Conservation (phyloP, 37 sponge, comb jelly and placozoan species). For the Petrosia ficiformis region DNA sequence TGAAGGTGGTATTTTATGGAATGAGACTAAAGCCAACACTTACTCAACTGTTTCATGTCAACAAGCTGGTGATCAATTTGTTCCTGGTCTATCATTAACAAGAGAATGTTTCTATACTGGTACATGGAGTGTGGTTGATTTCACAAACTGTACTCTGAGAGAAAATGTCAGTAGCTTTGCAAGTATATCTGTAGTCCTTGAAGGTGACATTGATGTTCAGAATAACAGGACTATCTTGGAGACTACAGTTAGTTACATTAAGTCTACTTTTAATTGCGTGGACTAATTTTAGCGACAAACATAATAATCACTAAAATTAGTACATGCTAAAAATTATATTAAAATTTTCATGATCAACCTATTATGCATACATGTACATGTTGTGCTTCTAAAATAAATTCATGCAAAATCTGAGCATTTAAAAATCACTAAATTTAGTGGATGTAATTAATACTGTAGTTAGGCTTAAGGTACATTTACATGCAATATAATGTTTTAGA, state of each 20-base stretch:
- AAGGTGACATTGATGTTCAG: too few relatives aligned
- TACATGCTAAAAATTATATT: neutral
- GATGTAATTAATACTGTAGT: too few relatives aligned
- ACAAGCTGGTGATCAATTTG: neutral
- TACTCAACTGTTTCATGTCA: neutral
- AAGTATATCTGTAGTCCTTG: too few relatives aligned
- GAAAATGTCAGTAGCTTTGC: neutral
- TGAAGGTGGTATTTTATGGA: neutral
- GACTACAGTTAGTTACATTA: neutral
- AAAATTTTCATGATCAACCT: neutral
- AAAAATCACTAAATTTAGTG: too few relatives aligned
- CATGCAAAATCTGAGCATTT: too few relatives aligned
- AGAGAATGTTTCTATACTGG: neutral
- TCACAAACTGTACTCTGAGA: neutral
- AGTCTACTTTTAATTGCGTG: neutral
- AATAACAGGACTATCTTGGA: too few relatives aligned
- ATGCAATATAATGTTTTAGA: too few relatives aligned
- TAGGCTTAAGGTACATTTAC: too few relatives aligned
- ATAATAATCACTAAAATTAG: neutral
- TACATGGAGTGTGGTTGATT: neutral
- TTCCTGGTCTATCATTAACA: neutral
- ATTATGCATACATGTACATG: too few relatives aligned
- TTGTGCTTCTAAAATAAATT: too few relatives aligned
- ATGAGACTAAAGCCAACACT: neutral
- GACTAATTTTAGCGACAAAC: neutral